Percentiles rank a stretch among this genome's conserved stretches.
Evolutionary conservation across 2,113 vertebrate genomes (phyloP).

Genomic region (Platycercus adscitus): DNA sequence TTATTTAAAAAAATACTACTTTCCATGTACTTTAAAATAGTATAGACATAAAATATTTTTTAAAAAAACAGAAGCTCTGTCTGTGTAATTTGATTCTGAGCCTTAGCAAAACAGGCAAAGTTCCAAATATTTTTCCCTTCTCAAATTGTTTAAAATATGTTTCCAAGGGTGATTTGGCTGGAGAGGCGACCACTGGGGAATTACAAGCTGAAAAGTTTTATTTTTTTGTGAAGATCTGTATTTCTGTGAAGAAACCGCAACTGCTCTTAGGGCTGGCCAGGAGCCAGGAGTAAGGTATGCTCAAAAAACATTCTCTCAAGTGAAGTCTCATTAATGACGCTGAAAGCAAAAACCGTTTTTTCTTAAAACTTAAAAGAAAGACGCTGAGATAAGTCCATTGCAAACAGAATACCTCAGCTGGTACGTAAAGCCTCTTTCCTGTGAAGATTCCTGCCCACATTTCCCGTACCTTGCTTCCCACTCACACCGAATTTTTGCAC

Average conservation of each 20-base stretch:
- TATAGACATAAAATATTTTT: conserved; percentile 77
- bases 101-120: conserved; percentile 76
- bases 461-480: neutral
- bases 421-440: neutral
- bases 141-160: conserved; percentile 73
- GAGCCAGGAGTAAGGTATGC: conserved; percentile 33
- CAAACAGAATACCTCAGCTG: neutral
- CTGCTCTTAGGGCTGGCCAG: conserved; percentile 16
- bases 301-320: conserved; percentile 1
- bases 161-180: conserved; percentile 76
- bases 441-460: neutral
- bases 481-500: neutral
- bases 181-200: conserved; percentile 61
- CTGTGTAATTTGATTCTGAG: conserved; percentile 76
- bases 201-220: conserved; percentile 62
- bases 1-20: conserved; percentile 73
- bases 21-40: conserved; percentile 75
- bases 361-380: neutral
- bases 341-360: neutral
- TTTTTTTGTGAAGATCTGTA: conserved; percentile 58
- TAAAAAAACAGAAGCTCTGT: conserved; percentile 72
- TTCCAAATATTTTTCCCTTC: conserved; percentile 75
- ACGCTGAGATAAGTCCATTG: neutral
- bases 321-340: conserved; percentile 41
- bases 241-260: conserved; percentile 63